Conservation (phyloP, 2,113 vertebrate species). For the Sylvia atricapilla region DNA sequence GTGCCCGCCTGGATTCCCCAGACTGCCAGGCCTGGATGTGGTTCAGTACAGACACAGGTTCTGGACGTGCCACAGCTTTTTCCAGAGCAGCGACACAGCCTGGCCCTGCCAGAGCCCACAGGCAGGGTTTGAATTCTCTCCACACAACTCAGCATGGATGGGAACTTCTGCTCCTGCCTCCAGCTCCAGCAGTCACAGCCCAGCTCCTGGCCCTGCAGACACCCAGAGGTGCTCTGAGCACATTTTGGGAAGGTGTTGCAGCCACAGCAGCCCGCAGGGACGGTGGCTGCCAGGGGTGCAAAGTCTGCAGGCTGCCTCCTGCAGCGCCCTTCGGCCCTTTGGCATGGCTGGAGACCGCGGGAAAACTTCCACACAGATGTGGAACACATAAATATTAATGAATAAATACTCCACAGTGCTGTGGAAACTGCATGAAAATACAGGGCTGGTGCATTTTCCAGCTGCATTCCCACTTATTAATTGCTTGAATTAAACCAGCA, state of each 20-base stretch:
- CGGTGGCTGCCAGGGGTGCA: background rate
- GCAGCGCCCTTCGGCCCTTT: background rate
- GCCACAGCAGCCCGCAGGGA: background rate
- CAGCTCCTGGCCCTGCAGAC: accelerated
- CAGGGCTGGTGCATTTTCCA: background rate
- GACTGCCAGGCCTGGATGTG: accelerated
- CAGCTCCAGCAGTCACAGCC: background rate
- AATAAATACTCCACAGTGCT: accelerated
- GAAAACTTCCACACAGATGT: background rate
- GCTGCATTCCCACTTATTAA: background rate
- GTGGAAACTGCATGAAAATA: background rate
- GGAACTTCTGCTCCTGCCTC: background rate
- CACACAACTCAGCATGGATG: background rate
- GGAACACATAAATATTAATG: background rate
- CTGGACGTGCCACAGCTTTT: background rate
- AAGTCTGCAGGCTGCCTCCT: background rate
- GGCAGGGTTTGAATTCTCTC: background rate
- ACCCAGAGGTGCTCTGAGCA: background rate
- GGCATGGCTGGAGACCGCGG: background rate
- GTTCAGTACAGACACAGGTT: background rate
- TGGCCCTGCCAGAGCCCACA: background rate
- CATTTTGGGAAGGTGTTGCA: background rate
- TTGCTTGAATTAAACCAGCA: background rate
- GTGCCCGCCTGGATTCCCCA: accelerated
- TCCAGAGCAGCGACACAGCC: background rate